Evolutionary conservation across 2,888 invertebrate species (phyloP).

Genomic region (Encarsia formosa): DNA sequence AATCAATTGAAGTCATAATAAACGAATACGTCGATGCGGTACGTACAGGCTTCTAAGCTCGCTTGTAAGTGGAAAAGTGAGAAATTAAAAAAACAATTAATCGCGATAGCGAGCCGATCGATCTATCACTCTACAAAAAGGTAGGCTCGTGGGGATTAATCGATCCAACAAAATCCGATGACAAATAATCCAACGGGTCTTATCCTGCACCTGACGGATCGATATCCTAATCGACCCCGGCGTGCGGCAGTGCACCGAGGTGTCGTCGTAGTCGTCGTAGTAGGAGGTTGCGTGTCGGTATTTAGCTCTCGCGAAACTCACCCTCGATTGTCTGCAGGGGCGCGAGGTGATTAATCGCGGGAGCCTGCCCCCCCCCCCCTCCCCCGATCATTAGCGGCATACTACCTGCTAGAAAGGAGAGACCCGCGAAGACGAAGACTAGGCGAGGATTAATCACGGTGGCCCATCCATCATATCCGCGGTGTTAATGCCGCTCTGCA

Average conservation of each 20-base stretch:
- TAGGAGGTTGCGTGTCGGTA: conserved; percentile 14
- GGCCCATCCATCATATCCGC: too few relatives aligned
- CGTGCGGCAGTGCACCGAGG: not conserved
- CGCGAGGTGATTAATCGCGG: conserved; percentile 22
- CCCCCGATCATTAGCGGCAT: conserved; percentile 31
- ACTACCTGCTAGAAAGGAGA: not conserved
- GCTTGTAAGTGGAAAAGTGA: too few relatives aligned
- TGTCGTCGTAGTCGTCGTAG: not conserved
- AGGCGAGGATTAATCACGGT: not conserved
- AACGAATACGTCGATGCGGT: too few relatives aligned
- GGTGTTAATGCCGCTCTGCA: too few relatives aligned
- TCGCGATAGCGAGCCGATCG: too few relatives aligned
- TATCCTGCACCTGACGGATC: conserved; percentile 16
- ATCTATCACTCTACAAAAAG: conserved; percentile 3
- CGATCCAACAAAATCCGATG: conserved; percentile 2
- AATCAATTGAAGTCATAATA: too few relatives aligned
- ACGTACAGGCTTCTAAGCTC: too few relatives aligned
- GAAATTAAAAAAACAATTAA: too few relatives aligned
- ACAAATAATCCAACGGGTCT: conserved; percentile 20
- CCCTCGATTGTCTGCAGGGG: conserved; percentile 12
- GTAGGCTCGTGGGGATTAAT: not conserved
- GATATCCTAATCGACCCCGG: conserved; percentile 20
- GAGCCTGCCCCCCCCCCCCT: too few relatives aligned
- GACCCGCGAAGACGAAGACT: not conserved
- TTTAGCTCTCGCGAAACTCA: conserved; percentile 23